Evolutionary conservation across 2,797 vertebrate genomes (phyloP), one percentile per base, ranked within the genome.

Genomic region (Borostomias antarcticus): DNA sequence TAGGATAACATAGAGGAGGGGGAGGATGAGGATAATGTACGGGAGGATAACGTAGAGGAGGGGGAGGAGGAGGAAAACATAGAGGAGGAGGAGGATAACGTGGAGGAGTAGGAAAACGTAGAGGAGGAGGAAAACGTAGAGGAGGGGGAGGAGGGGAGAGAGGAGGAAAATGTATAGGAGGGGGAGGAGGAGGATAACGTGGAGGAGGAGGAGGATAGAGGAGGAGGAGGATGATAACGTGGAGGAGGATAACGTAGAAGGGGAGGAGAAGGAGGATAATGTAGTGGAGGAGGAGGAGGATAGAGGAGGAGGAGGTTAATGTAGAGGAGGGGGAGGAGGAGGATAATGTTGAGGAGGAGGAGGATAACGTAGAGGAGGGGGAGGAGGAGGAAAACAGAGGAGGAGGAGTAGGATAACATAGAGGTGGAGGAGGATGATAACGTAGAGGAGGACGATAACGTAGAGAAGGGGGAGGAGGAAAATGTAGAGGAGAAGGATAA

Each of bases 231-330:
- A n/a, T n/a, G n/a, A n/a, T n/a, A n/a, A n/a, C n/a, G n/a, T n/a
- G n/a, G n/a, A n/a, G n/a, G n/a, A 21, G 47, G 2, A 19, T 56
- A n/a, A n/a, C n/a, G 15, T 52, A 32, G 62, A 6, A 54, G n/a
- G 17, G 25, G 26, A n/a, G n/a, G n/a, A n/a, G n/a, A n/a, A n/a
- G n/a, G n/a, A n/a, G n/a, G n/a, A n/a, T 23, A 23, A 25, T 23
- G 59, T 40, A 43, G 35, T 37, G 30, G 67, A 29, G 58, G 51
- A 53, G 52, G 62, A 67, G 37, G 61, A 25, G 77, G 40, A 58
- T 23, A 19, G 13, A 30, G 25, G n/a, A 35, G 32, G 2, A 40
- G n/a, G 25, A 43, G 51, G 13, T 43, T 51, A 37, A 23, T 29
- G 19, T 37, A 62, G 26, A 26, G 48, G 28, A 10, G 50, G 23